Base-by-base conservation (phyloP, 2,797 vertebrate species). In the Odontamblyopus lacepedii region DNA sequence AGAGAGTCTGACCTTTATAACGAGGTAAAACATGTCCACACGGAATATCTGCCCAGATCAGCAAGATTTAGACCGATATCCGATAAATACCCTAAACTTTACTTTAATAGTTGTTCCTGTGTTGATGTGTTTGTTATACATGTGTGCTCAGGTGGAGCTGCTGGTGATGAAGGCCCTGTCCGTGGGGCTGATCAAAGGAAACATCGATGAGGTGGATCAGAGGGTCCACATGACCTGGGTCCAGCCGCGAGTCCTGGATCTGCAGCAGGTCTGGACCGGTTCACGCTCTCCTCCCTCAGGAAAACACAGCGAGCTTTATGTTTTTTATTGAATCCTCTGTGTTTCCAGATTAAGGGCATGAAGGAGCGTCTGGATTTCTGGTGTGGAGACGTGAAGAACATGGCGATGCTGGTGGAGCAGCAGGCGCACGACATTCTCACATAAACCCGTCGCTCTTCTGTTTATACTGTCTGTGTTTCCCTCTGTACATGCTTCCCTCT, bases 201-300 rank as follows among this genome's bases (percentile, higher is more conserved):
- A 96, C 78, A 98, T 99, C 0, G 98, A 99, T 0, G 98, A 99
- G 81, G 98, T 99, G 78, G 97, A 98, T 81, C 94, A 95, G 93
- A 95, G 92, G 55, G 97, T 99, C 41, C 98, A 99, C 92, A 98
- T 99, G 97, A 98, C 96, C 0, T 99, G 98, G 98, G 98, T 98
- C n/a, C 98, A 99, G 82, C 98, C 98, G 2, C 87, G 98, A 0
- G 98, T 99, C 29, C 78, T 99, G 79, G 97, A 99, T 83, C 79
- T 99, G 69, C 96, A 96, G 62, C 98, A 99, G 97, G 98, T 98
- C 29, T 60, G 63, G 11, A 51, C 18, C 19, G 23, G 23, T 23
- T 23, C 23, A 23, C 23, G 23, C 23, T 23, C 23, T 23, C 23
- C 23, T 23, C 23, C 23, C 23, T 23, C 23, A 23, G 1, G 23